These are phyloP conservation scores for Serripes groenlandicus DNA, from an alignment of 2,888 invertebrate genomes.

Conservation along the genomic window DNA sequence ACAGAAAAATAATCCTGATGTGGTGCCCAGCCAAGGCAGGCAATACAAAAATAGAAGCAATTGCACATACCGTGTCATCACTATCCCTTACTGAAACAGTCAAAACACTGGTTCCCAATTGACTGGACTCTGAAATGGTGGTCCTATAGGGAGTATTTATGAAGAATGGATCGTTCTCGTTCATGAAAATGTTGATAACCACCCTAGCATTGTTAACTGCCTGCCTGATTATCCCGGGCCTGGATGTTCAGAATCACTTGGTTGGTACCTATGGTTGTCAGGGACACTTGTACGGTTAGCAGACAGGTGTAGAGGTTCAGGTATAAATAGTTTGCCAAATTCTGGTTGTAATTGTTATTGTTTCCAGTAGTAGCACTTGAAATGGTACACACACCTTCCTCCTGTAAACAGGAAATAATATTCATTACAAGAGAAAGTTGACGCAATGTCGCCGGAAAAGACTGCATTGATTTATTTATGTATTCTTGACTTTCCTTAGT, in stretches of 20 bases:
- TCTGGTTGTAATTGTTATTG: constrained; percentile 30
- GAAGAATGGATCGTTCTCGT: constrained; percentile 77
- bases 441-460: no score
- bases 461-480: no score
- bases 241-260: constrained; percentile 67
- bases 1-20: no score
- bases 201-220: constrained; percentile 64
- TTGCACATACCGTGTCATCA: constrained; percentile 65
- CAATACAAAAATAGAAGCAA: not conserved
- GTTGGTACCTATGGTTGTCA: constrained; percentile 67
- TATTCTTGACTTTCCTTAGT: no score
- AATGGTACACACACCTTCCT: constrained; percentile 51
- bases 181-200: constrained; percentile 72
- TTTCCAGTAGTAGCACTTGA: constrained; percentile 34
- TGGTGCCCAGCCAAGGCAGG: no score
- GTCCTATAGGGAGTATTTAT: constrained; percentile 67
- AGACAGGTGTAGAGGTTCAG: constrained; percentile 77
- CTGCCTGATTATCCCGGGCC: constrained; percentile 71
- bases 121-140: constrained; percentile 68
- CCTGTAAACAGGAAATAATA: constrained; percentile 45
- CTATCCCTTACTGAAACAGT: constrained; percentile 72
- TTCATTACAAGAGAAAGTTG: no score
- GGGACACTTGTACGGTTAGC: constrained; percentile 72
- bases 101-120: constrained; percentile 61
- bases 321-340: constrained; percentile 76